Evolutionary conservation across 2,888 invertebrate genomes (phyloP), one percentile per base, ranked within the genome.

Genomic region (Caenorhabditis wallacei): DNA sequence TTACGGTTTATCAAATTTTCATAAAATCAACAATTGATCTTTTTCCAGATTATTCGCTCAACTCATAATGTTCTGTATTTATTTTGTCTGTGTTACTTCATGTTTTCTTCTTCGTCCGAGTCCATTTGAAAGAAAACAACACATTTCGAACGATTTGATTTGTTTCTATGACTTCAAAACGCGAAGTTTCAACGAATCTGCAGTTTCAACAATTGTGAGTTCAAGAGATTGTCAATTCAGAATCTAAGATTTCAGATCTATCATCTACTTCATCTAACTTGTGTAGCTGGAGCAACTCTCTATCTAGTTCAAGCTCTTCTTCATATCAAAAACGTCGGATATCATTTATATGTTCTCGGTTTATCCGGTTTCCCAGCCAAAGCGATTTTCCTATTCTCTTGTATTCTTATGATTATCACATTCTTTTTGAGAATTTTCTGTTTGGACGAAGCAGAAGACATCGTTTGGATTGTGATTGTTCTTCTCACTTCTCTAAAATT

Each of bases 401-500:
- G 97, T 91, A 94, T 96, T 71, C 94, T 98, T 76, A 95, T 97
- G 94, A 94, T 96, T 92, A 94, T 95, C 20, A 95, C 97, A 92
- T 96, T 97, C 13, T 95, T 95, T 80, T 93, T 98, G 68, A 94
- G 98, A 84, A 93, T 97, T 13, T 94, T 95, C 82, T 98, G 98
- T 90, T 94, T 95, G 22, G 95, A 96, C 81, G 95, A 95, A 92
- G 78, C 75, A 66, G 98, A 98, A 92, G 98, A 99, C 92, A 95
- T 96, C 84, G 94, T 97, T 1, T 96, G 97, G 7, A 96, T 98
- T 2, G 94, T 97, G 80, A 97, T 97, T 13, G 97, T 98, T 95
- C 93, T 98, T 37, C 96, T 97, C 11, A 98, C 97, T 0, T 96
- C 97, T 0, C 97, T 97, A 0, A 98, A 98, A 93, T 98, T 98